Percentiles rank a stretch among this genome's conserved stretches.
phyloP scores from a whole-genome alignment of 1,140 invertebrate genomes.

The Diplogasteroides magnus region DNA sequence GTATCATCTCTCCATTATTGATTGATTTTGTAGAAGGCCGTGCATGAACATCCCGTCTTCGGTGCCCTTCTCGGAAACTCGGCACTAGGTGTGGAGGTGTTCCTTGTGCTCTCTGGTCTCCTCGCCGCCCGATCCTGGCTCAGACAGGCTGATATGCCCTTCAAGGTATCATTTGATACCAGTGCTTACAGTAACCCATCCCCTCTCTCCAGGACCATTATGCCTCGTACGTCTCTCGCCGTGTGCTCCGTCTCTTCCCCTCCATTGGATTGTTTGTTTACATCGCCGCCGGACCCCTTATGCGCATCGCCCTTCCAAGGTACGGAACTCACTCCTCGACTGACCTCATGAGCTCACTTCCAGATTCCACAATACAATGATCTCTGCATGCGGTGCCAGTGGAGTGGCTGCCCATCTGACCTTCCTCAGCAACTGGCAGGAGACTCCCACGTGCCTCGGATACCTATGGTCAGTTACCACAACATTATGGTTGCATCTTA shows the following conservation, averaged over 20 bases:
- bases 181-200: neutral
- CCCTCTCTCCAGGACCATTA: conserved; percentile 37
- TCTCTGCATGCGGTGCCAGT: conserved; percentile 37
- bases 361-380: conserved; percentile 47
- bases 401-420: conserved; percentile 43
- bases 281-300: conserved; percentile 41
- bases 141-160: conserved; percentile 14
- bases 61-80: conserved; percentile 52
- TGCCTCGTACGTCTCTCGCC: conserved; percentile 36
- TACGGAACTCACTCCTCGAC: conserved; percentile 18
- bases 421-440: conserved; percentile 42
- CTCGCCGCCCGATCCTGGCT: conserved; percentile 45
- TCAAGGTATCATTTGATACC: neutral
- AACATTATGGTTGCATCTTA: neutral
- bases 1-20: conserved; percentile 15
- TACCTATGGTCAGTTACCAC: conserved; percentile 39
- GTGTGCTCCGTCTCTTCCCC: conserved; percentile 42
- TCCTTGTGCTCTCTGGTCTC: conserved; percentile 48
- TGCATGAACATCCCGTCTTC: conserved; percentile 48
- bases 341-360: conserved; percentile 6
- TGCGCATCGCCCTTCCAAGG: conserved; percentile 37
- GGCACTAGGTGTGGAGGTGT: conserved; percentile 51
- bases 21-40: conserved; percentile 32
- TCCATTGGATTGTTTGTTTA: conserved; percentile 41
- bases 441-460: conserved; percentile 51